These are phyloP conservation scores for Phortica okadai DNA, from an alignment of 2,888 invertebrate species.

Conservation along the genomic window DNA sequence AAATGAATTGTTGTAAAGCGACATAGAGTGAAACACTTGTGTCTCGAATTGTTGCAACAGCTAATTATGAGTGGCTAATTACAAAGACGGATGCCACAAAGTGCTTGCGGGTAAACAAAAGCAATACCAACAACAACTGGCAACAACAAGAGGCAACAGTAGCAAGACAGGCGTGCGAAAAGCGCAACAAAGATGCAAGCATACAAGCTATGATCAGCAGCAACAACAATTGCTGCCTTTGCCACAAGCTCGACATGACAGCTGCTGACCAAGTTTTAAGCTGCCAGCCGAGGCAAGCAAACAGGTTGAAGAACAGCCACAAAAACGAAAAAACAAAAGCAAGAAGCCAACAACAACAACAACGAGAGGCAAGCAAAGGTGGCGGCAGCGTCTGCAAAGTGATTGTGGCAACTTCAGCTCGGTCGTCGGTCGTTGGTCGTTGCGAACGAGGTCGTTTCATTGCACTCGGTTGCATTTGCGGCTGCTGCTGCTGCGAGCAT, in stretches of 20 bases:
- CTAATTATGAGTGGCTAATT: slow-evolving; percentile 68
- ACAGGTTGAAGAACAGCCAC: slow-evolving; percentile 44
- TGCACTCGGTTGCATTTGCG: background rate
- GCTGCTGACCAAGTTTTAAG: slow-evolving; percentile 18
- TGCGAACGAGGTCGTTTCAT: slow-evolving; percentile 27
- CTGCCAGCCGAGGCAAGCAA: slow-evolving; percentile 33
- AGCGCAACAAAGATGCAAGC: slow-evolving; percentile 37
- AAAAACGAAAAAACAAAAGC: background rate
- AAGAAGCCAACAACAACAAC: slow-evolving; percentile 40
- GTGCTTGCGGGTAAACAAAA: slow-evolving; percentile 24
- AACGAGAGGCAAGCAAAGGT: slow-evolving; percentile 60
- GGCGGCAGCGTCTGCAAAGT: slow-evolving; percentile 44
- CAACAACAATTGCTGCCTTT: background rate
- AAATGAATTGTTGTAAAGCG: too few relatives aligned
- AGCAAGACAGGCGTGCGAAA: slow-evolving; percentile 49
- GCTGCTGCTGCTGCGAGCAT: slow-evolving; percentile 31
- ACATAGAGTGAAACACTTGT: background rate
- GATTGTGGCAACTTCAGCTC: slow-evolving; percentile 32
- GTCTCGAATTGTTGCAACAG: slow-evolving; percentile 31
- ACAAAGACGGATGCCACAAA: slow-evolving; percentile 67
- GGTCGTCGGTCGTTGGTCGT: slow-evolving; percentile 19
- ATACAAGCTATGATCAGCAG: background rate
- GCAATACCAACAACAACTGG: slow-evolving; percentile 14
- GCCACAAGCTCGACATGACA: background rate
- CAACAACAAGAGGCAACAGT: slow-evolving; percentile 16